Evolutionary conservation across 2,797 vertebrate species (phyloP).

Genomic region (Chelidonichthys spinosus): DNA sequence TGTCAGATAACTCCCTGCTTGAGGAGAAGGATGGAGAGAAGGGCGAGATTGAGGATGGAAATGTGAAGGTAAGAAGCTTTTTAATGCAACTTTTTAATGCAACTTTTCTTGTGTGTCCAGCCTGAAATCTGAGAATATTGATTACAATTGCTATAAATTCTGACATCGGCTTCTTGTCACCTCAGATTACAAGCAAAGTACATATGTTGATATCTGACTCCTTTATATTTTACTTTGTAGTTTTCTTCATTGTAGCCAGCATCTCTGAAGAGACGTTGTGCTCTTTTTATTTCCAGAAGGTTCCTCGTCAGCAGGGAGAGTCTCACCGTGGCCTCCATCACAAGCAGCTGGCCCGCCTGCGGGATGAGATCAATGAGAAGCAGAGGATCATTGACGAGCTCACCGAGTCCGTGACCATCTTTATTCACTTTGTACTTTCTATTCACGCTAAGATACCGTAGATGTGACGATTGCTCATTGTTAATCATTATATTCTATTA

Average conservation of each 20-base stretch:
- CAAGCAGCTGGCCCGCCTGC: slow-evolving; percentile 90
- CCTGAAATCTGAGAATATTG: neutral
- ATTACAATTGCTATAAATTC: neutral
- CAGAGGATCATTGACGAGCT: slow-evolving; percentile 95
- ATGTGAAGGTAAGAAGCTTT: slow-evolving; percentile 68
- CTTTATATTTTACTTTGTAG: neutral
- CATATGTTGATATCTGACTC: neutral
- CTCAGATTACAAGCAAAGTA: neutral
- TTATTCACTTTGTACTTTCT: neutral
- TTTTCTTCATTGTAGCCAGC: neutral
- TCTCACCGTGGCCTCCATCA: slow-evolving; percentile 90
- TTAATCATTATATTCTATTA: neutral
- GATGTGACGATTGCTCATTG: neutral
- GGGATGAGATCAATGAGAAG: slow-evolving; percentile 96
- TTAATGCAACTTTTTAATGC: neutral
- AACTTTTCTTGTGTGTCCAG: too few species aligned
- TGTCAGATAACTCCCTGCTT: slow-evolving; percentile 73
- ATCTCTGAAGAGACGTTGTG: neutral
- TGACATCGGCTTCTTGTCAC: neutral
- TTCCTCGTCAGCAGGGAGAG: slow-evolving; percentile 81
- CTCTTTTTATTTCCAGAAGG: slow-evolving; percentile 72
- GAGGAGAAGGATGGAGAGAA: slow-evolving; percentile 80
- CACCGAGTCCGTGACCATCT: slow-evolving; percentile 86
- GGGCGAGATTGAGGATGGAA: slow-evolving; percentile 78
- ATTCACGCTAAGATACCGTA: neutral